phyloP scores from a whole-genome alignment of 2,113 vertebrate genomes.

The Poicephalus gulielmi region DNA sequence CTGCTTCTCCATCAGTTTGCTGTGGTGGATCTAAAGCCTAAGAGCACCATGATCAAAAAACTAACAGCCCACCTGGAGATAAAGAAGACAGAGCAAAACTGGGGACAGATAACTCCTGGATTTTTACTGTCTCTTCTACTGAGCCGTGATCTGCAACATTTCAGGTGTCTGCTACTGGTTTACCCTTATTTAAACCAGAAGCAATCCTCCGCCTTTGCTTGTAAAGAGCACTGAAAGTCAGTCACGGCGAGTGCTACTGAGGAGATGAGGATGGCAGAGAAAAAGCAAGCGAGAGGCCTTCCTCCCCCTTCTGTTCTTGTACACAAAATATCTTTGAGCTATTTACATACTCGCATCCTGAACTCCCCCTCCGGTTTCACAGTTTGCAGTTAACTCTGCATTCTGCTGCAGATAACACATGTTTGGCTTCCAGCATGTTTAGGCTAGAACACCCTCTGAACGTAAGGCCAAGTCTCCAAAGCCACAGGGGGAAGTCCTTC shows the following conservation, averaged over 20 bases:
- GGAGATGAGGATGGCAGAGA: background rate
- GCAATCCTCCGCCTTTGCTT: background rate
- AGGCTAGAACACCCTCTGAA: conserved; percentile 20
- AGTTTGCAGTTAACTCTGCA: conserved; percentile 29
- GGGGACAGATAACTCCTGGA: background rate
- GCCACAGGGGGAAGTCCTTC: conserved; percentile 5
- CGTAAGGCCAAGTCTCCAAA: background rate
- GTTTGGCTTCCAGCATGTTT: background rate
- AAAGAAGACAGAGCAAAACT: background rate
- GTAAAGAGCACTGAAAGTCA: background rate
- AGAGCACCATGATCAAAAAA: background rate
- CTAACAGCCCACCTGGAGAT: background rate
- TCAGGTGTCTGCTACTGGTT: background rate
- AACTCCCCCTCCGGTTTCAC: conserved; percentile 43
- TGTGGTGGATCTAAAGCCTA: background rate
- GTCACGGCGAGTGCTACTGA: background rate
- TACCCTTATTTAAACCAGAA: background rate
- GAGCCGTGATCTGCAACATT: background rate
- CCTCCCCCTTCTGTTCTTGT: conserved; percentile 9
- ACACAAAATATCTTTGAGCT: background rate
- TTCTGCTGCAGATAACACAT: conserved; percentile 6
- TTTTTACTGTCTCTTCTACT: background rate
- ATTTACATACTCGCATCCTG: conserved; percentile 13
- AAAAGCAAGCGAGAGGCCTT: background rate
- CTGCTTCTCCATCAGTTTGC: background rate